Conservation (phyloP, 2,113 vertebrate genomes). For the Pionites leucogaster region DNA sequence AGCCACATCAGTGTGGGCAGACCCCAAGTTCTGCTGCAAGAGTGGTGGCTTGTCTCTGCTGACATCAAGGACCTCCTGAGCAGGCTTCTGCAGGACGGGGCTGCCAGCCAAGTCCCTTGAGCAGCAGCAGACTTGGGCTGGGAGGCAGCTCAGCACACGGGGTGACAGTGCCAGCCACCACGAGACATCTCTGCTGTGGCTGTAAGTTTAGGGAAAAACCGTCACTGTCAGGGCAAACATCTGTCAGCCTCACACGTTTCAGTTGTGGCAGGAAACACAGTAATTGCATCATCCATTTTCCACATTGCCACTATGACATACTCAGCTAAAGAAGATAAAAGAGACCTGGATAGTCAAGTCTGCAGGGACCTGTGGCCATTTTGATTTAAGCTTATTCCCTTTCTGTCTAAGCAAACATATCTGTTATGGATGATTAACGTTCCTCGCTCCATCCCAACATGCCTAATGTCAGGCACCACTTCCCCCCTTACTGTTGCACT, state of each 20-base stretch:
- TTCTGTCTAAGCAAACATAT: not conserved
- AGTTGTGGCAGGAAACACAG: not conserved
- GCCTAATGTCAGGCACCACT: not conserved
- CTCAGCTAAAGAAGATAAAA: not conserved
- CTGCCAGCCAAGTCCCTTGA: accelerated
- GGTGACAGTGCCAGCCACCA: not conserved
- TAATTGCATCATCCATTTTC: not conserved
- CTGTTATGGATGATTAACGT: accelerated
- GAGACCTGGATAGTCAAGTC: not conserved
- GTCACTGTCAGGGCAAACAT: not conserved
- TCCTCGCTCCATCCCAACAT: not conserved
- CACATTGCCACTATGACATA: not conserved
- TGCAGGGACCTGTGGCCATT: not conserved
- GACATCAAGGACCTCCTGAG: not conserved
- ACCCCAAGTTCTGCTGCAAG: accelerated
- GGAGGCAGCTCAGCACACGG: not conserved
- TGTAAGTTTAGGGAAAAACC: not conserved
- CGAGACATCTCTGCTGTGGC: not conserved
- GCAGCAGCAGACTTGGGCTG: not conserved
- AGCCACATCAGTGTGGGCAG: not conserved
- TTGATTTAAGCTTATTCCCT: not conserved
- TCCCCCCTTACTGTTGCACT: not conserved
- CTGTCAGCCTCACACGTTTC: not conserved
- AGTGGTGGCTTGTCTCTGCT: not conserved
- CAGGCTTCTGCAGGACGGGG: not conserved